Evolutionary conservation across 2,888 invertebrate genomes (phyloP).

Genomic region (Argyra leucocephala): DNA sequence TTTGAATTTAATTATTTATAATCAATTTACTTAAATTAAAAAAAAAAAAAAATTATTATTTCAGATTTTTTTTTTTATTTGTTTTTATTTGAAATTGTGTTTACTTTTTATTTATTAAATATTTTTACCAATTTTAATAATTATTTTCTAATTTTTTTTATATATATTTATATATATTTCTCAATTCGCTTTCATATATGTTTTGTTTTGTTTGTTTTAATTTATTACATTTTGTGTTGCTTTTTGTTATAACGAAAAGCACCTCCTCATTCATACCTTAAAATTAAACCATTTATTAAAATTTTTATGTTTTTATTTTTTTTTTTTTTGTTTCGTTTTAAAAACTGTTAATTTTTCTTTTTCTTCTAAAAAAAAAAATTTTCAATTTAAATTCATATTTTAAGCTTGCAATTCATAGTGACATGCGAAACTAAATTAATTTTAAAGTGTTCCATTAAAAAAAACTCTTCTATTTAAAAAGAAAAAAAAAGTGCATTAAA

Average conservation of each 20-base stretch:
- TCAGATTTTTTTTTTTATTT: not conserved
- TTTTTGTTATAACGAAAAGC: not conserved
- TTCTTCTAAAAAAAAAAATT: too few species aligned
- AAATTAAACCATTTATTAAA: not conserved
- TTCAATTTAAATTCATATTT: too few species aligned
- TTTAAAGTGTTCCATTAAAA: too few species aligned
- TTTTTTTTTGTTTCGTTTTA: not conserved
- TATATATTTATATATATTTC: too few species aligned
- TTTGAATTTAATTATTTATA: slow-evolving; percentile 10
- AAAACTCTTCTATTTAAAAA: too few species aligned
- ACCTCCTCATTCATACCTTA: slow-evolving; percentile 1
- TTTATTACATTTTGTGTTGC: not conserved
- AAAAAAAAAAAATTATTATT: not conserved
- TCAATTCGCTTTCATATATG: not conserved
- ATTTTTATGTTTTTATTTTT: not conserved
- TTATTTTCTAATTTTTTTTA: not conserved
- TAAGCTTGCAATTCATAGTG: too few species aligned
- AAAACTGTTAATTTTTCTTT: too few species aligned
- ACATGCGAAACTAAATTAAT: too few species aligned
- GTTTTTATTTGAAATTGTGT: not conserved
- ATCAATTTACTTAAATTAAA: slow-evolving; percentile 8
- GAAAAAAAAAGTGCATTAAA: too few species aligned
- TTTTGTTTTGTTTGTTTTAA: not conserved
- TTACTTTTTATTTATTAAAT: not conserved
- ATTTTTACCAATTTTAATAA: not conserved